Percentiles rank a stretch among this genome's conserved stretches.
Evolutionary conservation across 2,797 vertebrate species (phyloP).

Genomic region (Loris lydekkerianus): DNA sequence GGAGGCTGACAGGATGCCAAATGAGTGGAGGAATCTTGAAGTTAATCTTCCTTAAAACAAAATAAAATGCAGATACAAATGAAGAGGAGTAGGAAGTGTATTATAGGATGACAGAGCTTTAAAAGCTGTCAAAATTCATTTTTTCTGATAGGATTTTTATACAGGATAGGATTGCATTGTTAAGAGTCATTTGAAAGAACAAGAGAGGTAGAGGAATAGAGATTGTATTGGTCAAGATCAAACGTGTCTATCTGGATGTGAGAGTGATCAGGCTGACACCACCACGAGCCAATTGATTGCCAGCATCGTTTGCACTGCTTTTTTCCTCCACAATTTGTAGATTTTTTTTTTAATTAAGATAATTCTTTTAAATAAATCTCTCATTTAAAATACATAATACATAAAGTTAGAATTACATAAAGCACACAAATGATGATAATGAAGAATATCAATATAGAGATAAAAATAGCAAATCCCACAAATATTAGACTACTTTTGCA

Average conservation of each 20-base stretch:
- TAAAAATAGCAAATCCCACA: slow-evolving; percentile 39
- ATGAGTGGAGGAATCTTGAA: neutral
- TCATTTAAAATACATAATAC: neutral
- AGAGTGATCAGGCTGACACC: neutral
- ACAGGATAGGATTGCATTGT: neutral
- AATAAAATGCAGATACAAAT: neutral
- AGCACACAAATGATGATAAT: neutral
- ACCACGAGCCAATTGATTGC: neutral
- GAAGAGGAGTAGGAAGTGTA: neutral
- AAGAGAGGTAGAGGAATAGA: neutral
- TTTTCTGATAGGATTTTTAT: neutral
- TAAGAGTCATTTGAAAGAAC: neutral
- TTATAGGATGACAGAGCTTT: neutral
- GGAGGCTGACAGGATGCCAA: neutral
- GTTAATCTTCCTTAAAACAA: neutral
- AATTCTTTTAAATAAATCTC: slow-evolving; percentile 45
- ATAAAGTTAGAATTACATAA: slow-evolving; percentile 34
- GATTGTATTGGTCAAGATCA: neutral
- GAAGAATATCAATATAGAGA: neutral
- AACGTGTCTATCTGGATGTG: neutral
- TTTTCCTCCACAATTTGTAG: neutral
- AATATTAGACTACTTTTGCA: neutral
- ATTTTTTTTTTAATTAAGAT: neutral
- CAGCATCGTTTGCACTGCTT: neutral
- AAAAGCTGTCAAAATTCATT: neutral